Conservation (phyloP, 2,888 invertebrate species). For the Ephialtes manifestator region DNA sequence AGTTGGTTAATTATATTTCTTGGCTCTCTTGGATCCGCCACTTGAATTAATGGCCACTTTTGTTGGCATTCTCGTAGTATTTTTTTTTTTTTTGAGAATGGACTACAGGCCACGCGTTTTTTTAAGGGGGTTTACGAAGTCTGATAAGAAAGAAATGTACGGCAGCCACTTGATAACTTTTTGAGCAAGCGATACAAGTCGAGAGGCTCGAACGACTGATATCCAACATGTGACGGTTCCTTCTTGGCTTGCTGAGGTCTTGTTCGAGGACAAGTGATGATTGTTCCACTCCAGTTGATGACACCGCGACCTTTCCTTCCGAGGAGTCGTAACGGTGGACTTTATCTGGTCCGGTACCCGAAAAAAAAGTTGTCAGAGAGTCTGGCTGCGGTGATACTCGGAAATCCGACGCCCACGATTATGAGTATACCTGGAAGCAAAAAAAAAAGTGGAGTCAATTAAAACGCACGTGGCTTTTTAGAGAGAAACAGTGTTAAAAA, state of each 20-base stretch:
- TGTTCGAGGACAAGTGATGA: conserved; percentile 53
- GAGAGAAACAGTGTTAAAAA: not conserved
- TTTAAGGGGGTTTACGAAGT: not conserved
- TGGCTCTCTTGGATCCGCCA: not conserved
- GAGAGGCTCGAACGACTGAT: not conserved
- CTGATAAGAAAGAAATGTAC: conserved; percentile 18
- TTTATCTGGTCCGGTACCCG: conserved; percentile 26
- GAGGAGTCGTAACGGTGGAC: not conserved
- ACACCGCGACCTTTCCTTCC: conserved; percentile 54
- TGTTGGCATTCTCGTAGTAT: not conserved
- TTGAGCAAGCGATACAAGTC: not conserved
- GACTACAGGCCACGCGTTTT: not conserved
- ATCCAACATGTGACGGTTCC: not conserved
- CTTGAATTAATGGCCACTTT: conserved; percentile 8
- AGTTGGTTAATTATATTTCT: not conserved
- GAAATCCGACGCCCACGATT: conserved; percentile 9
- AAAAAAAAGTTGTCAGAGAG: conserved; percentile 9
- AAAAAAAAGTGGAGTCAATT: not conserved
- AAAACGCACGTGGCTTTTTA: not conserved
- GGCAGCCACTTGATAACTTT: not conserved
- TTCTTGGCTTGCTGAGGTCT: not conserved
- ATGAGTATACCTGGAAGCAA: conserved; percentile 19
- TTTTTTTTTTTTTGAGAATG: not conserved
- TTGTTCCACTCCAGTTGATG: conserved; percentile 50
- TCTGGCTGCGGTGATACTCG: not conserved